phyloP scores from a whole-genome alignment of 2,797 vertebrate genomes.

The Trichosurus vulpecula region DNA sequence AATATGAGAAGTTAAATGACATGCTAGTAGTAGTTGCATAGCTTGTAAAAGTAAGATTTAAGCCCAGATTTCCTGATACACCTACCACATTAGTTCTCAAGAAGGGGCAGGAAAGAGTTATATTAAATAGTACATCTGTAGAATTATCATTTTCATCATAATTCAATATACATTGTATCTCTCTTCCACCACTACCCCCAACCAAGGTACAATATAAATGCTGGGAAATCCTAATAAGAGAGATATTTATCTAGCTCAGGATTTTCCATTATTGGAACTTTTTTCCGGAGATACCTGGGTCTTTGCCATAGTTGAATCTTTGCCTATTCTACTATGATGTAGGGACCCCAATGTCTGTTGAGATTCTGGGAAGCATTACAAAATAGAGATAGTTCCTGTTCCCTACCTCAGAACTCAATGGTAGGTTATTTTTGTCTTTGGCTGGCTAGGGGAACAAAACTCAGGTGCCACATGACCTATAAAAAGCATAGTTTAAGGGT shows the following conservation, averaged over 20 bases:
- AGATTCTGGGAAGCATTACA: neutral
- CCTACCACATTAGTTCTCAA: neutral
- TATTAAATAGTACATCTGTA: slow-evolving; percentile 29
- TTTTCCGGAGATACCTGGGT: slow-evolving; percentile 26
- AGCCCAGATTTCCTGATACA: neutral
- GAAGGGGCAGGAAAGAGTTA: neutral
- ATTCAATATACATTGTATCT: slow-evolving; percentile 14
- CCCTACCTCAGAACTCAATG: neutral
- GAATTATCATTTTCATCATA: slow-evolving; percentile 22
- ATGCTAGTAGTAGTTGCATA: neutral
- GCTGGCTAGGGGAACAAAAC: neutral
- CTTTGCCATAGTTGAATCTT: neutral
- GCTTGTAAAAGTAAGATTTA: neutral
- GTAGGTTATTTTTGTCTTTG: neutral
- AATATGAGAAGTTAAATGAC: neutral
- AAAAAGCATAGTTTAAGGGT: slow-evolving; percentile 53
- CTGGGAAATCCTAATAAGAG: neutral
- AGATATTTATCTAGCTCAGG: slow-evolving; percentile 28
- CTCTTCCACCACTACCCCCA: neutral
- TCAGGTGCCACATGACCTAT: slow-evolving; percentile 30
- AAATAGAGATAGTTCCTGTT: slow-evolving; percentile 17
- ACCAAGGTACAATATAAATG: neutral
- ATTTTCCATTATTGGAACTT: slow-evolving; percentile 29
- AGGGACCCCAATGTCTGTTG: neutral
- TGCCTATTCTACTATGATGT: slow-evolving; percentile 16